Conservation (phyloP, 2,113 vertebrate genomes). For the Poeciliopsis turrubarensis region DNA sequence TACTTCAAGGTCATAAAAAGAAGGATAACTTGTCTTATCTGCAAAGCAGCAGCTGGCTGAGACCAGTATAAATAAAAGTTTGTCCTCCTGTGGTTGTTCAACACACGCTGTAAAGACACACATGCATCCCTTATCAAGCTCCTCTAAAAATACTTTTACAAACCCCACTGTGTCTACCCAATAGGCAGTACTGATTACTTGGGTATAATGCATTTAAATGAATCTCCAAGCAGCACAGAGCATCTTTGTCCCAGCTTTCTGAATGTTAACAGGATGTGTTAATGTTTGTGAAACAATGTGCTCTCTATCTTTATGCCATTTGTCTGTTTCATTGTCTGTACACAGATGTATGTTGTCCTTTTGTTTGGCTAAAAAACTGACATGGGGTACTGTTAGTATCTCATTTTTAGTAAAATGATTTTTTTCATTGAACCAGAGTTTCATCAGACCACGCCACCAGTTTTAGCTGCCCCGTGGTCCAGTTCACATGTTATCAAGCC, state of each 20-base stretch:
- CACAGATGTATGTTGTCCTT: slow-evolving; percentile 5
- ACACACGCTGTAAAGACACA: slow-evolving; percentile 3
- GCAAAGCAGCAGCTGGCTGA: slow-evolving; percentile 68
- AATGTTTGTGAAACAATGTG: slow-evolving; percentile 37
- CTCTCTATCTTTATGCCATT: slow-evolving; percentile 6
- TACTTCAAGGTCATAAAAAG: slow-evolving; percentile 45
- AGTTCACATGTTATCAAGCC: background rate
- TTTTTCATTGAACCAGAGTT: background rate
- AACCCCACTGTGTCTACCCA: slow-evolving; percentile 49
- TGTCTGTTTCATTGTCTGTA: background rate
- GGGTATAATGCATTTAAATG: slow-evolving; percentile 50
- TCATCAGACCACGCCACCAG: background rate
- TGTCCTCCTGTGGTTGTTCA: slow-evolving; percentile 11
- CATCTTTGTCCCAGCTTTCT: slow-evolving; percentile 28
- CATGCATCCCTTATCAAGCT: slow-evolving; percentile 40
- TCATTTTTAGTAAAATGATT: too few species aligned
- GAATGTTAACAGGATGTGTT: slow-evolving; percentile 37
- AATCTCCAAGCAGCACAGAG: slow-evolving; percentile 42
- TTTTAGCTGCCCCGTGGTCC: background rate
- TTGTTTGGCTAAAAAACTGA: background rate
- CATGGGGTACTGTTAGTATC: background rate
- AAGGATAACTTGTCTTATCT: slow-evolving; percentile 57
- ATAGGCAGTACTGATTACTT: slow-evolving; percentile 55
- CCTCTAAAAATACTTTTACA: slow-evolving; percentile 57
- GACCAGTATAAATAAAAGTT: slow-evolving; percentile 53